Evolutionary conservation across 2,113 vertebrate species (phyloP), one percentile per base, ranked within the genome.

Genomic region (Charina bottae): DNA sequence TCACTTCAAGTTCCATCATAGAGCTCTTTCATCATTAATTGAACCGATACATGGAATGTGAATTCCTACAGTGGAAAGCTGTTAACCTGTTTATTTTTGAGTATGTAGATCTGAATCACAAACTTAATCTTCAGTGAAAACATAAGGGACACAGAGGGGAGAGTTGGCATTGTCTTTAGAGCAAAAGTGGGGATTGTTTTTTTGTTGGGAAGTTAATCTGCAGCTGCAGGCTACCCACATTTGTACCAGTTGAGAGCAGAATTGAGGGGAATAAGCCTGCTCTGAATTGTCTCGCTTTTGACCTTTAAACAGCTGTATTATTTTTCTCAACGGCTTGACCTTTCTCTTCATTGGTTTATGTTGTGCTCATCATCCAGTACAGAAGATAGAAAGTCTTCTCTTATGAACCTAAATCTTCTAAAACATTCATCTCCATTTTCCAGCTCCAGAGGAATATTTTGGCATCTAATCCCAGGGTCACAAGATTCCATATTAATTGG

Each of bases 401-500:
- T 54, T 33, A 64, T 49, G 23, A 37, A 37, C 24, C 10, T 68
- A 24, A 26, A 8, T 90, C 6, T 64, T n/a, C 19, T 37, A 54
- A 86, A 91, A 91, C n/a, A 62, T 60, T 23, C 2, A 55, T 10
- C 21, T 23, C 21, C 4, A 72, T 64, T 42, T 94, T 95, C 15
- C 90, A 98, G 98, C 98, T 98, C 96, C 98, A 98, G 93, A 97
- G 98, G 94, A 98, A 98, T 95, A 98, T 98, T 97, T 96, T 98
- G 97, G 98, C 98, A 95, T 98, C 98, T 95, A 98, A 98, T 96
- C 98, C 98, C 92, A 97, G 98, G 95, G 98, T 98, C 93, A 98
- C 98, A 17, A 97, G 98, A 96, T 98, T 98, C 92, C 98, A 98
- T 94, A 98, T 98, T 96, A 98, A 98, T 4, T 98, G 98, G 98